Base-by-base conservation (phyloP, 1,140 invertebrate species). In the Cataglyphis hispanica region DNA sequence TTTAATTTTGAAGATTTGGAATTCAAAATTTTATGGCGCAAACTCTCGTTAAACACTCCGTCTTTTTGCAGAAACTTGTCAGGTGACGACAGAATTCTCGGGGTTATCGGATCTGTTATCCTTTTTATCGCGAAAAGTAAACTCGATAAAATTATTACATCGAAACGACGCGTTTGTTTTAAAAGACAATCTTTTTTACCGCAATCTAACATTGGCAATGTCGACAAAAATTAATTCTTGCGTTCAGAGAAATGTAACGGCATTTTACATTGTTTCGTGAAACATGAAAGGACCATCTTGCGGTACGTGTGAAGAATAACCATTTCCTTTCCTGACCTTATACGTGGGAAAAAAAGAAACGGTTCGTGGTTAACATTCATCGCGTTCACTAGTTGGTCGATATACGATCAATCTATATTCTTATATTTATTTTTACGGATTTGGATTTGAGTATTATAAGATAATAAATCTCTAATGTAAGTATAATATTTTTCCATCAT, bases 171-270 rank as follows among this genome's bases (percentile, higher is more conserved):
- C 31, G 1, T 75, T 37, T 58, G 1, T 22, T 34, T 56, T 19
- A 19, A 56, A 25, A n/a, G 22, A 74, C 13, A 40, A 75, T 60
- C 53, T 56, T 74, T 16, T 31, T 77, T 77, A 16, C 6, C 72
- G 25, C 37, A 5, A 63, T 27, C 1, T 25, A 37, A 6, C 34
- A 25, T 13, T 25, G 7, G 25, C 37, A 25, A 37, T 37, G 7
- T 13, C 10, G 40, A 16, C 19, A 31, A 50, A 50, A 27, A 34
- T 37, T 8, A 16, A 7, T 27, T 27, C 27, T 63, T 43, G 25
- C 25, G 34, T 77, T 75, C 22, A 60, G 34, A 46, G 13, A 66
- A 34, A 22, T 22, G 19, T 58, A 63, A 63, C 27, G 27, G 46
- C 16, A 19, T 16, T 19, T 50, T 50, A 50, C 46, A 50, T 50